These are phyloP conservation scores for Castor canadensis DNA, from an alignment of 2,113 vertebrate genomes.

Conservation along the genomic window DNA sequence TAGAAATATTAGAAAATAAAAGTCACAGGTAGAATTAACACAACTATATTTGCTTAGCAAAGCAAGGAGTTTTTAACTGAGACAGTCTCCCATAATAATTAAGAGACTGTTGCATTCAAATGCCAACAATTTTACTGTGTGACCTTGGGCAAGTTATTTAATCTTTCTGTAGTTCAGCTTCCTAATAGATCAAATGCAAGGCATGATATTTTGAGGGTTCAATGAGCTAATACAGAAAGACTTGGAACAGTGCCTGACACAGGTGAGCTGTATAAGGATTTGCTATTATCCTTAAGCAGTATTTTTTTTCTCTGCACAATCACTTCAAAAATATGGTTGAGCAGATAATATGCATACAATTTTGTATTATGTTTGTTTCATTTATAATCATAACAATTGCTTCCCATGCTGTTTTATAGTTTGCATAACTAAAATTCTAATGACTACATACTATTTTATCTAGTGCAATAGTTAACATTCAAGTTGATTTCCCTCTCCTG, in stretches of 20 bases:
- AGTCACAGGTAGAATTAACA: neutral
- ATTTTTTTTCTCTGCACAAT: neutral
- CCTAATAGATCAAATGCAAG: neutral
- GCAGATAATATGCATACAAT: neutral
- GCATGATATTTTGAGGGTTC: neutral
- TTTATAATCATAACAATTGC: conserved; percentile 15
- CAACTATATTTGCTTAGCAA: neutral
- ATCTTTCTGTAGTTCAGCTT: neutral
- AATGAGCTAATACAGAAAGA: neutral
- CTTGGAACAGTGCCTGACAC: neutral
- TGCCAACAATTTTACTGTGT: neutral
- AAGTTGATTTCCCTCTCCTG: conserved; percentile 18
- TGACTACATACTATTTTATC: neutral
- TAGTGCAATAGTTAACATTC: neutral
- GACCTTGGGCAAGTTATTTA: neutral
- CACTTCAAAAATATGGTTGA: neutral
- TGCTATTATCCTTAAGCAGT: neutral
- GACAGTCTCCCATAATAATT: neutral
- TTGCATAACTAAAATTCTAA: conserved; percentile 42
- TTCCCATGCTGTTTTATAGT: conserved; percentile 46
- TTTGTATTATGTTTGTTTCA: neutral
- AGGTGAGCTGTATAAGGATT: neutral
- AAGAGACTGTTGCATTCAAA: neutral
- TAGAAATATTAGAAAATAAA: neutral
- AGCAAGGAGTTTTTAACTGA: neutral